Evolutionary conservation across 1,140 invertebrate species (phyloP).

Genomic region (Drosophila murphyi): DNA sequence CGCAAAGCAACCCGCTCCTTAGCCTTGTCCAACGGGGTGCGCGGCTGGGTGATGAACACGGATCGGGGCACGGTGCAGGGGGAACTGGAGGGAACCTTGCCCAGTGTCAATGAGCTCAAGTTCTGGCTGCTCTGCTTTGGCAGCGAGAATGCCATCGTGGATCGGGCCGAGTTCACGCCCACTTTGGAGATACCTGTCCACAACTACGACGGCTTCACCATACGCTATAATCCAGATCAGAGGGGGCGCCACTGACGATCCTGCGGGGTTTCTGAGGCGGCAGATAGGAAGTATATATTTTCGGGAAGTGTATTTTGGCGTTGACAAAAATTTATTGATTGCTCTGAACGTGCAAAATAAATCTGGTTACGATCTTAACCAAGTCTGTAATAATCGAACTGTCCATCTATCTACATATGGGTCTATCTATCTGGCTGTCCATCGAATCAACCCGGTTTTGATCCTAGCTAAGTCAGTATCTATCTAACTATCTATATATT

Average conservation of each 20-base stretch:
- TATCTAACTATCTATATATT: no score
- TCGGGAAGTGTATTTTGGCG: not conserved
- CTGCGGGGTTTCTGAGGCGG: no score
- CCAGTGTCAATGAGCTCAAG: slow-evolving; percentile 87
- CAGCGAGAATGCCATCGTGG: slow-evolving; percentile 87
- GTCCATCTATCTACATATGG: not conserved
- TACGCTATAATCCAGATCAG: slow-evolving; percentile 39
- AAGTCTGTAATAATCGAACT: no score
- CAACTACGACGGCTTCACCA: slow-evolving; percentile 48
- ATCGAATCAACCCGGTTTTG: no score
- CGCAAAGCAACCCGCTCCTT: slow-evolving; percentile 87
- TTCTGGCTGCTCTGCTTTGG: slow-evolving; percentile 87
- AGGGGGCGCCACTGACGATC: not conserved
- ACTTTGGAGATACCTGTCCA: slow-evolving; percentile 64
- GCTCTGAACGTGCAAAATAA: not conserved
- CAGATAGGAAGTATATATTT: not conserved
- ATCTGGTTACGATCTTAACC: slow-evolving; percentile 14
- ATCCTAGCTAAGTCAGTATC: no score
- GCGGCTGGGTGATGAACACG: slow-evolving; percentile 90
- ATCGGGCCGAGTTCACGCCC: slow-evolving; percentile 86
- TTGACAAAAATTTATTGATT: slow-evolving; percentile 36
- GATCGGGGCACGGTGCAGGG: slow-evolving; percentile 87
- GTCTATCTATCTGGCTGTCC: no score
- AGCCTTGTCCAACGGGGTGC: slow-evolving; percentile 86
- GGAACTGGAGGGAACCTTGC: slow-evolving; percentile 86